Evolutionary conservation across 2,113 vertebrate genomes (phyloP).

Genomic region (Hemibagrus wyckioides): DNA sequence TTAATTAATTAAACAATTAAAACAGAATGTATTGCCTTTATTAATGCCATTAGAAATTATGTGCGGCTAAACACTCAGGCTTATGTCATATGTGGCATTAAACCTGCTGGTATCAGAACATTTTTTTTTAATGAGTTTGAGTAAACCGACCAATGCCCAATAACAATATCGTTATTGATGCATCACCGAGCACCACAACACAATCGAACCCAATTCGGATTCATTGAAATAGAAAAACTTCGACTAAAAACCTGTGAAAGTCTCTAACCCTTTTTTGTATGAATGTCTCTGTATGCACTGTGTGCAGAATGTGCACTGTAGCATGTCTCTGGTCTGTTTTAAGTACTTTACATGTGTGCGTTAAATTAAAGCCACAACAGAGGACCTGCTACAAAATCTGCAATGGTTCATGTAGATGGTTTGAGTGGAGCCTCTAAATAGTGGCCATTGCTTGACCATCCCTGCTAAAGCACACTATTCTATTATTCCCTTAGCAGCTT

Average conservation of each 20-base stretch:
- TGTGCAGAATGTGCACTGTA: no score
- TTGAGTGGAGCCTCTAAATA: neutral
- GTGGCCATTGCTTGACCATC: neutral
- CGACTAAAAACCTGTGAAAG: neutral
- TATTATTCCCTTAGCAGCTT: neutral
- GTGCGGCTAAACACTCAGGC: neutral
- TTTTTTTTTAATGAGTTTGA: neutral
- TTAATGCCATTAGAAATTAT: no score
- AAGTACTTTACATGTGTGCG: neutral
- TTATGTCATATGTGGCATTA: neutral
- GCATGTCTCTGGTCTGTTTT: neutral
- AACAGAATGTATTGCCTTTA: neutral
- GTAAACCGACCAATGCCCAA: neutral
- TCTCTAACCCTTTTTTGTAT: neutral
- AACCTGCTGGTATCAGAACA: neutral
- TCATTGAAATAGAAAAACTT: neutral
- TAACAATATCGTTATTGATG: neutral
- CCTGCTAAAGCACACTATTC: neutral
- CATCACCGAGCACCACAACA: neutral
- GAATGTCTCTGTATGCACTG: no score
- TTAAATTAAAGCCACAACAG: neutral
- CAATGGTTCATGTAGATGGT: neutral
- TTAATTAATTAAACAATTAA: neutral
- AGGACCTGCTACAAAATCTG: neutral
- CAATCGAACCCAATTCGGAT: neutral